Evolutionary conservation across 2,113 vertebrate genomes (phyloP), one percentile per base, ranked within the genome.

Genomic region (Dolichotis patagonum): DNA sequence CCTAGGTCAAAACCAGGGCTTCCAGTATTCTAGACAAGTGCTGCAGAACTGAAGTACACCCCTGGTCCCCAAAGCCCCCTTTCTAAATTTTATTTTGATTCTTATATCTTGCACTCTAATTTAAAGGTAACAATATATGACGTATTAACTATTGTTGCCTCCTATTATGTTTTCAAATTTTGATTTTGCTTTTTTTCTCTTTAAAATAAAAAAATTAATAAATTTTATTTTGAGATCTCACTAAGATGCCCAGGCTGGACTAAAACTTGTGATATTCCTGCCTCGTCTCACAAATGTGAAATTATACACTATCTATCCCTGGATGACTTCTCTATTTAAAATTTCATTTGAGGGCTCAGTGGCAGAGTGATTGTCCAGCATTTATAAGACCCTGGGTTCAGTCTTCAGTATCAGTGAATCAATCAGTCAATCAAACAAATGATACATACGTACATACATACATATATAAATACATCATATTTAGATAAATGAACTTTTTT

Each of bases 271-370:
- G 71, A 13, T 75, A 6, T 43, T 41, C 22, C 22, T 75, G 24
- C 71, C 41, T 75, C 7, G 69, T 43, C 20, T 75, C 71, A 75
- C 8, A 19, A 38, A 43, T 41, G 3, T 75, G 11, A 13, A 52
- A 32, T 78, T 78, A 52, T 14, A 16, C 28, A 52, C 75, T 32
- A 32, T 78, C 75, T 32, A 32, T 78, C 28, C 46, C 14, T 16
- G 5, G 16, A 49, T 78, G 43, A 16, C 46, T 96, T 97, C 96
- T 94, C 30, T 58, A 0, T 52, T 97, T 96, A 16, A 83, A 24
- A 77, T 30, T 87, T 90, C 20, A 84, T 12, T 94, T 96, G 22
- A 54, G 75, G 26, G 43, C 28, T 52, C 14, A 78, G 30, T 78
- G 16, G 46, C 43, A 78, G 46, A 78, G 20, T 78, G 24, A 30